These are phyloP conservation scores for Rhogogaster chlorosoma DNA, from an alignment of 2,888 invertebrate species.

Conservation along the genomic window DNA sequence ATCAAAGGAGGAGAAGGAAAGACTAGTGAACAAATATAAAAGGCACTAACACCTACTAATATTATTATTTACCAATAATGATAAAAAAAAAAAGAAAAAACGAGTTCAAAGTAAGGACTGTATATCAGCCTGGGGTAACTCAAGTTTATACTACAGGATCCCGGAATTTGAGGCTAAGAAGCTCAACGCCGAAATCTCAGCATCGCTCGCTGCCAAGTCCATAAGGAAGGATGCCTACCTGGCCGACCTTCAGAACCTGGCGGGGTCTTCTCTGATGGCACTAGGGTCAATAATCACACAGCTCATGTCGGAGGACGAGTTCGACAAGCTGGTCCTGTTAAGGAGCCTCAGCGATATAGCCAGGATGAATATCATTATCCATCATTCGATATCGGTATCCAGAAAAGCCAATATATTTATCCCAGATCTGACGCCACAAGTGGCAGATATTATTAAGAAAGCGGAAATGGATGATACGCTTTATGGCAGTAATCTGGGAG, in stretches of 20 bases:
- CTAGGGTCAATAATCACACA: not conserved
- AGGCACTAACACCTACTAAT: not conserved
- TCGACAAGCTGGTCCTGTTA: not conserved
- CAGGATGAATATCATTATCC: not conserved
- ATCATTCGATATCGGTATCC: not conserved
- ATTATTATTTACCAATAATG: not conserved
- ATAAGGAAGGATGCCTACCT: not conserved
- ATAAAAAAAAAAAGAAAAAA: not conserved
- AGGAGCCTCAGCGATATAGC: conserved; percentile 7
- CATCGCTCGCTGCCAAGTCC: not conserved
- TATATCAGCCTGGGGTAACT: not conserved
- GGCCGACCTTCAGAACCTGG: not conserved
- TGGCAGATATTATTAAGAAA: conserved; percentile 9
- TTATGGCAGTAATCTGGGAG: conserved; percentile 2
- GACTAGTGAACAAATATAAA: not conserved
- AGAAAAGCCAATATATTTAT: conserved; percentile 20
- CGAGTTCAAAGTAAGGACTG: too few species aligned
- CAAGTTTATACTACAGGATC: not conserved
- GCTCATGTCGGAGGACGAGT: conserved; percentile 1
- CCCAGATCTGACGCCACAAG: conserved; percentile 18
- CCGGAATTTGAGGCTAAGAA: not conserved
- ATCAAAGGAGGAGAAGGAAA: not conserved
- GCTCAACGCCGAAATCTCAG: not conserved
- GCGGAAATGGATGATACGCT: conserved; percentile 24
- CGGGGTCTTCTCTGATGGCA: conserved; percentile 5